Conservation (phyloP, 2,888 invertebrate species). For the Epinotia bilunana region DNA sequence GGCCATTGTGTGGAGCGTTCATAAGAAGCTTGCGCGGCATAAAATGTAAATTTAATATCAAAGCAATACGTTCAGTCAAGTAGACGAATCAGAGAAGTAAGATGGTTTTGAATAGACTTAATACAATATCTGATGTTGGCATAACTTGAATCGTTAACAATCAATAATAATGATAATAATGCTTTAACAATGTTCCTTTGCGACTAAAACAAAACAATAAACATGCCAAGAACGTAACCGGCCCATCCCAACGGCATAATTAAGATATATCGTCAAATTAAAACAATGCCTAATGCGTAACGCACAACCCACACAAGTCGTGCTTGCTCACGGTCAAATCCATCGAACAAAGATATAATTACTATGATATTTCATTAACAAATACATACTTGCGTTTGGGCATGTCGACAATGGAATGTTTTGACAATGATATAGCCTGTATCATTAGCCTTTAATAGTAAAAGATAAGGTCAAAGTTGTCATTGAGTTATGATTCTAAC, state of each 20-base stretch:
- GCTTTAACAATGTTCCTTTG: not conserved
- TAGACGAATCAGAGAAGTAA: not conserved
- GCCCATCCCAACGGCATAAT: not conserved
- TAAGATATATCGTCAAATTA: constrained; percentile 5
- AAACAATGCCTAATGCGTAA: constrained; percentile 24
- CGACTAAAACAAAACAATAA: not conserved
- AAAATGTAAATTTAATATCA: not conserved
- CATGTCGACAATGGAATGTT: constrained; percentile 30
- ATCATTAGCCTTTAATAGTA: constrained; percentile 28
- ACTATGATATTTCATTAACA: constrained; percentile 35
- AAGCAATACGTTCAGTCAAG: not conserved
- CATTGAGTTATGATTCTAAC: constrained; percentile 22
- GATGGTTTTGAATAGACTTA: not conserved
- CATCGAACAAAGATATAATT: constrained; percentile 36
- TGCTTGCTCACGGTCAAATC: constrained; percentile 27
- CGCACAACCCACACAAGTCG: constrained; percentile 17
- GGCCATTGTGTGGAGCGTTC: too few relatives aligned
- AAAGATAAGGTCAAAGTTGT: constrained; percentile 26
- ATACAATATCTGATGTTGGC: not conserved
- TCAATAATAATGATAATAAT: not conserved
- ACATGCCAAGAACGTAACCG: not conserved
- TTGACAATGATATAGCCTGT: constrained; percentile 33
- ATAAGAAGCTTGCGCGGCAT: not conserved
- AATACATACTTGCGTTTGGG: constrained; percentile 21
- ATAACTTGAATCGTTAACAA: not conserved